phyloP scores from a whole-genome alignment of 1,140 invertebrate genomes.

The Rhopalosiphum padi region DNA sequence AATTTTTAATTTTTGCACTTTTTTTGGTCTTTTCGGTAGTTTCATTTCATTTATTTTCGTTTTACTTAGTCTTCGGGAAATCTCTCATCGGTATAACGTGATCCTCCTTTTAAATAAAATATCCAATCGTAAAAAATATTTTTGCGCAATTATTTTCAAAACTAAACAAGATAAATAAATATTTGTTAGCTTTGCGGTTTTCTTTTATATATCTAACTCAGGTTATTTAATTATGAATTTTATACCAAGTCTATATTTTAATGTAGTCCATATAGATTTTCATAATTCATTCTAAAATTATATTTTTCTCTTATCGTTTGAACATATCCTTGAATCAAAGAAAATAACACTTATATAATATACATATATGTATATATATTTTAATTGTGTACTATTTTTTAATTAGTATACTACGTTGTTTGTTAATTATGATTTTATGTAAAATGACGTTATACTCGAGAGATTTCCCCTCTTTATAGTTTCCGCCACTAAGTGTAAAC shows the following conservation, averaged over 20 bases:
- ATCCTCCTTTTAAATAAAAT: too few species aligned
- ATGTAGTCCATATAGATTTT: background rate
- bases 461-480: constrained; percentile 27
- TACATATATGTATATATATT: background rate
- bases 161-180: background rate
- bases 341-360: background rate
- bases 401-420: background rate
- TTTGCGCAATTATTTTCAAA: background rate
- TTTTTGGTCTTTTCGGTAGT: constrained; percentile 27
- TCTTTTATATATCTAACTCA: background rate
- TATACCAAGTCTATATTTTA: background rate
- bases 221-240: background rate
- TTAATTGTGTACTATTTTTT: constrained; percentile 43
- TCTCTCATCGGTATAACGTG: background rate
- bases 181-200: background rate
- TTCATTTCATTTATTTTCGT: background rate
- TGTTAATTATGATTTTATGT: constrained; percentile 32
- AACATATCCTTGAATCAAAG: background rate
- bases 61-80: background rate
- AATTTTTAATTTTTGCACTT: background rate
- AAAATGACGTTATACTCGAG: constrained; percentile 42
- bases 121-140: background rate
- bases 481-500: constrained; percentile 34
- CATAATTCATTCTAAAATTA: background rate
- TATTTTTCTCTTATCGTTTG: constrained; percentile 16